phyloP scores from a whole-genome alignment of 2,888 invertebrate species.

The Synergus gifuensis region DNA sequence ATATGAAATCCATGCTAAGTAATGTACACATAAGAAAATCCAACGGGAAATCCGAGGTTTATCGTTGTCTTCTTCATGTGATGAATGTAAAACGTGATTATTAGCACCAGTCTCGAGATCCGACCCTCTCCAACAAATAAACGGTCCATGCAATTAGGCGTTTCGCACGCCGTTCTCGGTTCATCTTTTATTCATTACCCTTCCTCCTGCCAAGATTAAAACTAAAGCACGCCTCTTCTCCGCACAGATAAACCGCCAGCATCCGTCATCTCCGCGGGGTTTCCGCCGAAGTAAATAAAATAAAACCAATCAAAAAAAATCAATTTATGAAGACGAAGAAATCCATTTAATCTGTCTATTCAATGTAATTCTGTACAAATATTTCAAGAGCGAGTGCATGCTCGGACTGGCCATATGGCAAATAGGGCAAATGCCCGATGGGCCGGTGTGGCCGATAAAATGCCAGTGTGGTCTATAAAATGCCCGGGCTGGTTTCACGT shows the following conservation, averaged over 20 bases:
- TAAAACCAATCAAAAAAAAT: slow-evolving; percentile 1
- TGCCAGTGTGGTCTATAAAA: too few relatives aligned
- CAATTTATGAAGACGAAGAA: not conserved
- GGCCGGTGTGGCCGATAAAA: too few relatives aligned
- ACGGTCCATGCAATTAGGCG: slow-evolving; percentile 76
- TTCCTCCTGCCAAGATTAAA: slow-evolving; percentile 69
- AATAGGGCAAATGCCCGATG: too few relatives aligned
- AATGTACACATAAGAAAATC: not conserved
- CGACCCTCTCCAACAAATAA: slow-evolving; percentile 58
- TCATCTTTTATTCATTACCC: slow-evolving; percentile 75
- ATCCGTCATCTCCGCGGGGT: slow-evolving; percentile 34
- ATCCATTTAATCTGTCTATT: not conserved
- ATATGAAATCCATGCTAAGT: not conserved
- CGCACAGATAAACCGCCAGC: slow-evolving; percentile 42
- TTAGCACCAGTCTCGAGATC: slow-evolving; percentile 59
- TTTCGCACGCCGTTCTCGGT: slow-evolving; percentile 70
- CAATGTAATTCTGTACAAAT: slow-evolving; percentile 15
- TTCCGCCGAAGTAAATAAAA: not conserved
- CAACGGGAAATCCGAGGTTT: slow-evolving; percentile 24
- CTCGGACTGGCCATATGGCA: too few relatives aligned
- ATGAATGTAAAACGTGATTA: slow-evolving; percentile 67
- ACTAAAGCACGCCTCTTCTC: slow-evolving; percentile 66
- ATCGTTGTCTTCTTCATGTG: slow-evolving; percentile 54
- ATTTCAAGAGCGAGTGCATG: slow-evolving; percentile 16
- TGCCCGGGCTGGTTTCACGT: too few relatives aligned